phyloP scores from a whole-genome alignment of 2,888 invertebrate genomes.

The Poecilus cupreus region DNA sequence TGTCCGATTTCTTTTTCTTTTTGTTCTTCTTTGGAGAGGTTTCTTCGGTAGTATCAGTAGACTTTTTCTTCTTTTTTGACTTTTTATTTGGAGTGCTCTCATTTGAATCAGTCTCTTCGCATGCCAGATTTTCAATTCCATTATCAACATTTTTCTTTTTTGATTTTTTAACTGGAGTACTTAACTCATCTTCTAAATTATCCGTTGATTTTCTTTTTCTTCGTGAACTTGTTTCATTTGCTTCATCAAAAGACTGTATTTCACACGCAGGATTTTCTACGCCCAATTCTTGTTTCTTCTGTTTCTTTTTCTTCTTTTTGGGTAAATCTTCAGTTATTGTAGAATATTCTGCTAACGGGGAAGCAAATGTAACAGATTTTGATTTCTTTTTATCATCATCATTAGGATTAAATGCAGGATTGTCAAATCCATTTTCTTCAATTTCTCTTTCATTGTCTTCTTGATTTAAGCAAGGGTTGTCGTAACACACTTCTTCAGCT shows the following conservation, averaged over 20 bases:
- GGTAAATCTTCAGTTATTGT: slow-evolving; percentile 54
- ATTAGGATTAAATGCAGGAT: slow-evolving; percentile 58
- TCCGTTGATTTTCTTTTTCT: slow-evolving; percentile 13
- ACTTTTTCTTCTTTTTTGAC: slow-evolving; percentile 63
- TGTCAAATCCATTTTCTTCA: slow-evolving; percentile 50
- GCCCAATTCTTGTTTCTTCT: slow-evolving; percentile 52
- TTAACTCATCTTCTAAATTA: neutral
- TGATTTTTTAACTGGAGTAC: neutral
- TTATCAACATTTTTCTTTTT: slow-evolving; percentile 62
- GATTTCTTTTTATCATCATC: slow-evolving; percentile 55
- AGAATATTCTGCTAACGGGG: slow-evolving; percentile 56
- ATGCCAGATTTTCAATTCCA: slow-evolving; percentile 15
- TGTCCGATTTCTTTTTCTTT: slow-evolving; percentile 50
- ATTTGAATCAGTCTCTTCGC: slow-evolving; percentile 24
- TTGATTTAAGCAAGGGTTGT: slow-evolving; percentile 35
- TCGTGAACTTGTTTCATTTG: slow-evolving; percentile 27
- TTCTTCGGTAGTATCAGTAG: slow-evolving; percentile 10
- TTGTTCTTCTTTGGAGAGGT: slow-evolving; percentile 45
- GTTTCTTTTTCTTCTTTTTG: slow-evolving; percentile 61
- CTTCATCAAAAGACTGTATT: slow-evolving; percentile 48
- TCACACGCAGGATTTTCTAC: slow-evolving; percentile 64
- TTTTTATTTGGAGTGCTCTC: slow-evolving; percentile 64
- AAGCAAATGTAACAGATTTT: slow-evolving; percentile 60
- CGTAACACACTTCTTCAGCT: slow-evolving; percentile 55
- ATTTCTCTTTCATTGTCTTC: slow-evolving; percentile 1